Conservation (phyloP, 2,797 vertebrate genomes). For the Lagodon rhomboides region DNA sequence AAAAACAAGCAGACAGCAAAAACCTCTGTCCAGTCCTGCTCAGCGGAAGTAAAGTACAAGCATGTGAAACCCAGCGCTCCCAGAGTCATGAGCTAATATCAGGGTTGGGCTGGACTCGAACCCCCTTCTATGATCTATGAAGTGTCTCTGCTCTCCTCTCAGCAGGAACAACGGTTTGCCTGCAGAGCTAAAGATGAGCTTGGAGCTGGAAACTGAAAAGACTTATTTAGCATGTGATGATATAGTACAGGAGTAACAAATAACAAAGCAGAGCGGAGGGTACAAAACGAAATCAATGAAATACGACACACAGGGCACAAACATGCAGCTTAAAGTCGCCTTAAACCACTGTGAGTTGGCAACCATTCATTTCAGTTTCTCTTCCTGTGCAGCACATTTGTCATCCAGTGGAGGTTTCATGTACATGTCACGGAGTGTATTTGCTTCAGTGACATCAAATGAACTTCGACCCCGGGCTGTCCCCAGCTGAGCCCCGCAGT, state of each 20-base stretch:
- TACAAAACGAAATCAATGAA: slow-evolving; percentile 56
- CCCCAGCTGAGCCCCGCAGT: slow-evolving; percentile 43
- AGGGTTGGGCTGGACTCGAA: slow-evolving; percentile 44
- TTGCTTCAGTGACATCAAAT: slow-evolving; percentile 54
- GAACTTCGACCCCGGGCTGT: slow-evolving; percentile 60
- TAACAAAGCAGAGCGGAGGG: slow-evolving; percentile 43
- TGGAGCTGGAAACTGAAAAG: slow-evolving; percentile 56
- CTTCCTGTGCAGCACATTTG: slow-evolving; percentile 41
- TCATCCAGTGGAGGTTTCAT: slow-evolving; percentile 54
- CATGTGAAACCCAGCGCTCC: slow-evolving; percentile 58
- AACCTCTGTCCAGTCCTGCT: slow-evolving; percentile 54
- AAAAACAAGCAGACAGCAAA: slow-evolving; percentile 67
- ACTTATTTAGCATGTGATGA: slow-evolving; percentile 57
- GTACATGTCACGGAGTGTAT: slow-evolving; percentile 47
- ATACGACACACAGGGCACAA: slow-evolving; percentile 58
- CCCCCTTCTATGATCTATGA: slow-evolving; percentile 52
- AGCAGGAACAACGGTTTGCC: slow-evolving; percentile 66
- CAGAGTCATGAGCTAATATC: slow-evolving; percentile 58
- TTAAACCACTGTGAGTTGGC: slow-evolving; percentile 42
- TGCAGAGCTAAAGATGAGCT: slow-evolving; percentile 72
- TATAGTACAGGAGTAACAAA: slow-evolving; percentile 47
- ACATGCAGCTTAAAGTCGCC: slow-evolving; percentile 53
- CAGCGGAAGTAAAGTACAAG: slow-evolving; percentile 68
- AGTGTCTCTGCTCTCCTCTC: slow-evolving; percentile 60
- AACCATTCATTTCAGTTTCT: slow-evolving; percentile 47